These are phyloP conservation scores for Myiagra hebetior DNA, from an alignment of 2,113 vertebrate species.

Conservation along the genomic window DNA sequence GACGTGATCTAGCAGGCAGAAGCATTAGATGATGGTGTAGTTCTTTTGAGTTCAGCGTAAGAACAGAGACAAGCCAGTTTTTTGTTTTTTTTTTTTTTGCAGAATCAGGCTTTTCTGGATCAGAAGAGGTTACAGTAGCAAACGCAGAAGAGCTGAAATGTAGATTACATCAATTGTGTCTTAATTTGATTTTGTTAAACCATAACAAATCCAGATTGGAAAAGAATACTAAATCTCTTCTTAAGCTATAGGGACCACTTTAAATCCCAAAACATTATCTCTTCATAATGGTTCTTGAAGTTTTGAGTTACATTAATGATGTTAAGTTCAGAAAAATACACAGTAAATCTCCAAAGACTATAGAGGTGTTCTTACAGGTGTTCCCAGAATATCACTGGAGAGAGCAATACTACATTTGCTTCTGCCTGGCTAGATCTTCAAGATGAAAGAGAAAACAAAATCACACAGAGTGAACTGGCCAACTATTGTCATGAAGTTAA, in stretches of 20 bases:
- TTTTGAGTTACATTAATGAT: background rate
- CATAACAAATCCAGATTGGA: background rate
- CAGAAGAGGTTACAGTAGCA: background rate
- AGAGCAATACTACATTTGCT: background rate
- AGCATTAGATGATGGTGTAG: background rate
- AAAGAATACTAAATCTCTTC: background rate
- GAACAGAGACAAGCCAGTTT: background rate
- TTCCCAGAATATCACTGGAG: background rate
- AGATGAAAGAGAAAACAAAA: background rate
- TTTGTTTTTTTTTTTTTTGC: background rate
- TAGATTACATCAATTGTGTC: background rate
- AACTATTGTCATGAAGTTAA: background rate
- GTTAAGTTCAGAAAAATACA: background rate
- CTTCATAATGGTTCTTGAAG: background rate
- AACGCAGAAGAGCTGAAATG: background rate
- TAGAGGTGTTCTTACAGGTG: background rate
- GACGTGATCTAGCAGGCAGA: background rate
- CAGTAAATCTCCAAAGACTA: background rate
- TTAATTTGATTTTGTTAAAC: background rate
- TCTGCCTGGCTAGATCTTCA: background rate
- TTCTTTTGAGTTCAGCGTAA: background rate
- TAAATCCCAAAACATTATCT: background rate
- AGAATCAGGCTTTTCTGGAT: background rate
- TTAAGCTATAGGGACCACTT: background rate
- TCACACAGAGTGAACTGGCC: background rate